Base-by-base conservation (phyloP, 1,140 invertebrate species). In the Leptopilina clavipes region DNA sequence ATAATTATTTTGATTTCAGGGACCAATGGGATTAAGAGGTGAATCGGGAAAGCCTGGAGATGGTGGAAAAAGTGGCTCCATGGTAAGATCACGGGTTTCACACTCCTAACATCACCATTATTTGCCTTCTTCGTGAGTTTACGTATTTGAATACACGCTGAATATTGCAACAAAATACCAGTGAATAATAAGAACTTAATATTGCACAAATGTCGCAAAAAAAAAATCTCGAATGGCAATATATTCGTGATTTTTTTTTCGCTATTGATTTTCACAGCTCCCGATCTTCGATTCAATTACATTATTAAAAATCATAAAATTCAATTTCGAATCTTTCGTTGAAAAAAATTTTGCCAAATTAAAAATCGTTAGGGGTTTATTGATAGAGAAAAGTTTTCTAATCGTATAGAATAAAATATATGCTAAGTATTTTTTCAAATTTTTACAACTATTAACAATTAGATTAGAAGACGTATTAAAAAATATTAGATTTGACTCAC, bases 21-120 rank as follows among this genome's bases (percentile, higher is more conserved):
- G 96, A 86, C 96, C 96, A 44, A 96, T 97, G 93, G 96, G 96
- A 85, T 92, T 97, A 82, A 93, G 95, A 89, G 96, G 96, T 77
- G 96, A 96, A 90, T 92, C 91, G 82, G 96, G 94, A 82, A 93
- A 92, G 84, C 91, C 92, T 85, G 95, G 94, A 84, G 95, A 94
- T 87, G 91, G 92, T 83, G 96, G 96, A 85, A 95, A 95, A 90
- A 92, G 92, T 85, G 95, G 93, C 79, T 91, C 93, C 86, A 94
- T 93, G 94, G 95, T 96, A 95, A 95, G 94, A 90, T 90, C 86
- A 76, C 86, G 89, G 88, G 86, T 84, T 81, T 86, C 86, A 82
- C 87, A 86, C 86, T 90, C 88, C 83, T 90, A 89, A 88, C 83
- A 86, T 82, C 85, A 83, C 82, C 86, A 86, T 87, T 86, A 89